Conservation (phyloP, 2,888 invertebrate genomes). For the Ramazzottius varieornatus region DNA sequence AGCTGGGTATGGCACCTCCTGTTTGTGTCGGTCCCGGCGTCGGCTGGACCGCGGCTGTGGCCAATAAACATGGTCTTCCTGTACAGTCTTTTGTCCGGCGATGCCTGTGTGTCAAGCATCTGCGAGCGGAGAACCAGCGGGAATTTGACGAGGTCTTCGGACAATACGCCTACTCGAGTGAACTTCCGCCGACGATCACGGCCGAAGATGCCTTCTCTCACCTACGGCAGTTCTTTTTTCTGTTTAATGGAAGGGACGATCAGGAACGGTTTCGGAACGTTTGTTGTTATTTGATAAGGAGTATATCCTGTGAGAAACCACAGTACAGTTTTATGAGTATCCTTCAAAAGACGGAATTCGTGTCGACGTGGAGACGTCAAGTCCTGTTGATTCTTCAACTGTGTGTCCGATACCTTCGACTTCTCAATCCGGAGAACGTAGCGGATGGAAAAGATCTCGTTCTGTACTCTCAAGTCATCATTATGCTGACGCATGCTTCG, state of each 20-base stretch:
- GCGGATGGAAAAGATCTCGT: background rate
- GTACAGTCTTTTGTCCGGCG: background rate
- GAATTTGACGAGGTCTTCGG: background rate
- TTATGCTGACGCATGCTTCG: background rate
- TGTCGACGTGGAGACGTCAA: background rate
- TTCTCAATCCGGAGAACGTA: background rate
- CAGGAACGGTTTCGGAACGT: background rate
- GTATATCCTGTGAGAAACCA: background rate
- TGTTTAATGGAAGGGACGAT: background rate
- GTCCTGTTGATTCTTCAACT: background rate
- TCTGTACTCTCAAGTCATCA: background rate
- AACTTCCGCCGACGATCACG: background rate
- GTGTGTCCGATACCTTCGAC: background rate
- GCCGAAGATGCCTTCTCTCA: background rate
- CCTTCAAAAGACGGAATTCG: background rate
- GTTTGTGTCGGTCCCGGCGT: background rate
- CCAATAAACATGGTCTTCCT: background rate
- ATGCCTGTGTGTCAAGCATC: conserved; percentile 1
- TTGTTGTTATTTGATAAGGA: background rate
- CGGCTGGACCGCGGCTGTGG: background rate
- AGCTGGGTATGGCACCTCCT: background rate
- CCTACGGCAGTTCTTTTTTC: background rate
- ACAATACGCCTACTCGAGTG: background rate
- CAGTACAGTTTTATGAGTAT: background rate
- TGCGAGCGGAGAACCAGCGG: background rate